Evolutionary conservation across 2,797 vertebrate genomes (phyloP).

Genomic region (Diplodus puntazzo): DNA sequence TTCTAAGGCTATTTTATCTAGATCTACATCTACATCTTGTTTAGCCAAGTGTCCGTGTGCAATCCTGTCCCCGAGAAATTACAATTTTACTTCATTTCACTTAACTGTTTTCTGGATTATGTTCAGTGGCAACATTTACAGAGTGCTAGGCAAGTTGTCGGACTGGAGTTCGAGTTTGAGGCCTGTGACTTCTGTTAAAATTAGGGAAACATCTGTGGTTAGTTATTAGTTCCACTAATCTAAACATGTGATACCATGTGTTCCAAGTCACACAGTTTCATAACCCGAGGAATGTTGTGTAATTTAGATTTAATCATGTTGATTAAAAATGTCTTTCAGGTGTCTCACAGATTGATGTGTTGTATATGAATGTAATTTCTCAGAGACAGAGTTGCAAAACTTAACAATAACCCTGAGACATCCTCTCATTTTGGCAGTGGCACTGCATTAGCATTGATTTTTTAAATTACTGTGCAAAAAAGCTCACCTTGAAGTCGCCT

Average conservation of each 20-base stretch:
- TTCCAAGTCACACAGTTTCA: background rate
- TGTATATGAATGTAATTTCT: background rate
- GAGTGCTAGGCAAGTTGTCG: background rate
- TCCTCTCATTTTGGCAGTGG: background rate
- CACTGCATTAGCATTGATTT: background rate
- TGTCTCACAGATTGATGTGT: background rate
- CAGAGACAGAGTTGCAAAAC: background rate
- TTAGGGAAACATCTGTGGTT: background rate
- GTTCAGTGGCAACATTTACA: background rate
- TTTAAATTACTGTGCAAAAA: background rate
- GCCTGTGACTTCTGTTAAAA: background rate
- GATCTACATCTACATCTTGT: background rate
- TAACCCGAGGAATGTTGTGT: background rate
- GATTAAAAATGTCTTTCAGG: background rate
- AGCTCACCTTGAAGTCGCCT: background rate
- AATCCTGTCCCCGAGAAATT: background rate
- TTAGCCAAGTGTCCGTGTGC: background rate
- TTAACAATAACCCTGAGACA: conserved; percentile 25
- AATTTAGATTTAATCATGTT: background rate
- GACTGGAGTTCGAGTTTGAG: background rate
- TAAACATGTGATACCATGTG: background rate
- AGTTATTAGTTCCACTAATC: background rate
- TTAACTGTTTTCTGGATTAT: background rate
- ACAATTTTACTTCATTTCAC: background rate
- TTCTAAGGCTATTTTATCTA: background rate